Base-by-base conservation (phyloP, 2,888 invertebrate species). In the Nomada ferruginata region DNA sequence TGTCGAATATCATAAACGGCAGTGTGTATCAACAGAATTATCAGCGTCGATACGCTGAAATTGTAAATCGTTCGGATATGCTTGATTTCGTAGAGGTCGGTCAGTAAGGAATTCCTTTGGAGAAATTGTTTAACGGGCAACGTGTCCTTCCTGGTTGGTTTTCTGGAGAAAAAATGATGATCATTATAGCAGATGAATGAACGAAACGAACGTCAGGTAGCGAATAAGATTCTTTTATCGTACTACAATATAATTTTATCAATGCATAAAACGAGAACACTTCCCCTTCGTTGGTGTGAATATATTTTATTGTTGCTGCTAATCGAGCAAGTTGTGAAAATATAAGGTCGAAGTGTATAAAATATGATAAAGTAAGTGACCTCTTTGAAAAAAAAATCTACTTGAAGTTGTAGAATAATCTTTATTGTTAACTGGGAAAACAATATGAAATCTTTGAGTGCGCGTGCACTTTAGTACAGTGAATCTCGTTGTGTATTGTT, bases 11-110 rank as follows among this genome's bases (percentile, higher is more conserved):
- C 98, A 89, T 96, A 95, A 15, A 96, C 94, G 26, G 96, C 94
- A 9, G 97, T 97, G 89, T 97, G 96, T 75, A 97, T 94, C 69
- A 97, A 95, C 83, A 97, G 94, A 52, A 96, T 94, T 71, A 97
- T 94, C 52, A 98, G 94, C 85, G 97, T 96, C 23, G 96, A 97
- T 64, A 97, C 95, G 93, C 98, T 98, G 85, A 98, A 96, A 92
- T 98, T 97, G 93, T 98, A 97, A 86, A 98, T 96, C 3, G 97
- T 97, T 89, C 96, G 95, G 89, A 98, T 96, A 93, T 98, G 98
- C 70, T 96, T 95, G 68, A 96, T 95, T 91, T 96, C 95, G 87
- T 97, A 95, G 29, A 98, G 95, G 81, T 97, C 97, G 0, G 97
- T 98, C 75, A 98, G 94, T n/a, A 97, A 94, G 0, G 98, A 98